Base-by-base conservation (phyloP, 1,140 invertebrate genomes). In the Heliconius eleuchia region DNA sequence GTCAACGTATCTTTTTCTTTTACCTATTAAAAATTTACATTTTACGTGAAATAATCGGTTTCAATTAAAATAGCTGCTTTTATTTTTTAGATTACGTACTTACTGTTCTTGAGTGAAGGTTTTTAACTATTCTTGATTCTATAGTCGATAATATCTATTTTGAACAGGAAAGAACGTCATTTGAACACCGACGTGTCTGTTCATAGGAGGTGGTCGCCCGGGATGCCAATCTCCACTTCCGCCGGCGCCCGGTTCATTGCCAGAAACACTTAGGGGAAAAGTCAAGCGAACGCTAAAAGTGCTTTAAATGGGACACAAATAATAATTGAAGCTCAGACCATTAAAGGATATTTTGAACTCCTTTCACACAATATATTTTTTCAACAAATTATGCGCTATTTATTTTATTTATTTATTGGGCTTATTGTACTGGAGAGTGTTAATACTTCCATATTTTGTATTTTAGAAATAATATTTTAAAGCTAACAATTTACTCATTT, bases 191-290 rank as follows among this genome's bases (percentile, higher is more conserved):
- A 84, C 74, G 77, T 81, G 73, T 82, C 74, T 90, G 86, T 89
- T 86, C 78, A 72, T 77, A 42, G 70, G 80, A 87, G 89, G 88
- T 89, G 88, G 89, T 87, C 89, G 87, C 84, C 84, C 89, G 84
- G 83, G 83, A 85, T 82, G 84, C 79, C 85, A 85, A 87, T 88
- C 82, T 80, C 71, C 73, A 85, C 87, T 90, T 92, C 92, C 92
- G 92, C 88, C 92, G 92, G 92, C 92, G 92, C 87, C 91, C 85
- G 86, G 82, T 87, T 85, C 88, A 89, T 91, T 91, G 86, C 88
- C 88, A 91, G 88, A 87, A 88, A 89, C 89, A 89, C 86, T 91
- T 89, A 88, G 84, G 79, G 79, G 71, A 79, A 80, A 74, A 73
- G 71, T 74, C 78, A 76, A 74, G 70, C 73, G 70, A 78, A 73